Evolutionary conservation across 1,140 invertebrate species (phyloP).

Genomic region (Littorina saxatilis): DNA sequence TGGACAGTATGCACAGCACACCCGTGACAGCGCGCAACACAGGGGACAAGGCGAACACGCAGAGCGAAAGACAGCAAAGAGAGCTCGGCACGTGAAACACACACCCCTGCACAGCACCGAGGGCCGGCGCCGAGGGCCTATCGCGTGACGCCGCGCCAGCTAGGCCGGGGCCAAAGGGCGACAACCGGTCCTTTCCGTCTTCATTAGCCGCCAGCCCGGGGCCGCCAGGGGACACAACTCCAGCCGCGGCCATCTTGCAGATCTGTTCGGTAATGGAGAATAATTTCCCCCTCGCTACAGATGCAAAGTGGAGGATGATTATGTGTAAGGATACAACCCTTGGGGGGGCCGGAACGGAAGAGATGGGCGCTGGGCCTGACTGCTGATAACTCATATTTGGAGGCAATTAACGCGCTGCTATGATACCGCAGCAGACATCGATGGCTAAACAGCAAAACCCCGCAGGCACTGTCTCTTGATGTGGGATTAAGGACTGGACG

Average conservation of each 20-base stretch:
- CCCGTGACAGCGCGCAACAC: too few relatives aligned
- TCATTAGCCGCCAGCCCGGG: not conserved
- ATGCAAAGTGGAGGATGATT: conserved; percentile 29
- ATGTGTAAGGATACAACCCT: conserved; percentile 3
- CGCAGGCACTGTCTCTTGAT: not conserved
- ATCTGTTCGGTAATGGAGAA: not conserved
- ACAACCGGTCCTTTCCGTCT: conserved; percentile 29
- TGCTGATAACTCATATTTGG: not conserved
- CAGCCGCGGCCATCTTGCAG: conserved; percentile 3
- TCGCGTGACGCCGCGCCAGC: not conserved
- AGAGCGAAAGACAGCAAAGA: not conserved
- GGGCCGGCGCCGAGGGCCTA: conserved; percentile 1
- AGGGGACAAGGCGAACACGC: not conserved
- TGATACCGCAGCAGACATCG: not conserved
- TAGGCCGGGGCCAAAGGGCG: conserved; percentile 8
- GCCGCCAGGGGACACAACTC: conserved; percentile 27
- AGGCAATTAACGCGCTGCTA: not conserved
- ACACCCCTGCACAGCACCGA: not conserved
- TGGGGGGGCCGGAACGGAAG: not conserved
- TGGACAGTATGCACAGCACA: too few relatives aligned
- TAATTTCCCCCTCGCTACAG: conserved; percentile 1
- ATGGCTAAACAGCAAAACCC: too few relatives aligned
- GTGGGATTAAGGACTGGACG: not conserved
- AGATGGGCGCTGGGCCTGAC: not conserved
- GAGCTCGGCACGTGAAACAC: not conserved